Percentiles rank a stretch among this genome's conserved stretches.
These are phyloP conservation scores for Henicopernis longicauda DNA, from an alignment of 2,113 vertebrate genomes.

Conservation along the genomic window DNA sequence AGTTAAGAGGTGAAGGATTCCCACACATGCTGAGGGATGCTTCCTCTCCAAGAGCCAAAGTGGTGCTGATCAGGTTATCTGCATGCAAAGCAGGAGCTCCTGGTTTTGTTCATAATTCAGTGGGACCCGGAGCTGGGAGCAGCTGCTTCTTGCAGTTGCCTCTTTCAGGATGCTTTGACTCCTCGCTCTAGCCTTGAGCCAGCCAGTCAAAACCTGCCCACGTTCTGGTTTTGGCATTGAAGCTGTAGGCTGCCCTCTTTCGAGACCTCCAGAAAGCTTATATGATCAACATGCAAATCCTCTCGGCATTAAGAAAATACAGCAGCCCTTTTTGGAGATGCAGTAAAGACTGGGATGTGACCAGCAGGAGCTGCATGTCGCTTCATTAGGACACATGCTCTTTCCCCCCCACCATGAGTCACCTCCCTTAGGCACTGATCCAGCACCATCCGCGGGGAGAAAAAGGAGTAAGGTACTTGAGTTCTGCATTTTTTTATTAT, in stretches of 20 bases:
- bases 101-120: constrained; percentile 38
- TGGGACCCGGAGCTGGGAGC: background rate
- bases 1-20: constrained; percentile 13
- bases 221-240: constrained; percentile 53
- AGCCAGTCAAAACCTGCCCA: constrained; percentile 65
- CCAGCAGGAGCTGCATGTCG: background rate
- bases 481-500: background rate
- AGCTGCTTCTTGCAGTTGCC: constrained; percentile 36
- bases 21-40: background rate
- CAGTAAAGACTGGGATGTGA: background rate
- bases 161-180: constrained; percentile 40
- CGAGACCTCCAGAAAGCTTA: constrained; percentile 33
- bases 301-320: constrained; percentile 17
- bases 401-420: background rate
- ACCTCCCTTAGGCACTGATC: background rate
- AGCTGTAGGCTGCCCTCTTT: constrained; percentile 28
- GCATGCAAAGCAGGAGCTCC: constrained; percentile 54
- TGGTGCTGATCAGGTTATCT: constrained; percentile 21
- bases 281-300: constrained; percentile 34
- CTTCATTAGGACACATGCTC: background rate
- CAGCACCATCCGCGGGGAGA: background rate
- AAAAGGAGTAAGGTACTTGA: background rate
- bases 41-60: background rate
- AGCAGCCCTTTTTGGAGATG: background rate
- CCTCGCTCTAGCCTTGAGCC: constrained; percentile 47